A percentile compares a stretch with the other conserved stretches of the same genome.
Evolutionary conservation across 2,113 vertebrate species (phyloP).

Genomic region (Plotosus lineatus): DNA sequence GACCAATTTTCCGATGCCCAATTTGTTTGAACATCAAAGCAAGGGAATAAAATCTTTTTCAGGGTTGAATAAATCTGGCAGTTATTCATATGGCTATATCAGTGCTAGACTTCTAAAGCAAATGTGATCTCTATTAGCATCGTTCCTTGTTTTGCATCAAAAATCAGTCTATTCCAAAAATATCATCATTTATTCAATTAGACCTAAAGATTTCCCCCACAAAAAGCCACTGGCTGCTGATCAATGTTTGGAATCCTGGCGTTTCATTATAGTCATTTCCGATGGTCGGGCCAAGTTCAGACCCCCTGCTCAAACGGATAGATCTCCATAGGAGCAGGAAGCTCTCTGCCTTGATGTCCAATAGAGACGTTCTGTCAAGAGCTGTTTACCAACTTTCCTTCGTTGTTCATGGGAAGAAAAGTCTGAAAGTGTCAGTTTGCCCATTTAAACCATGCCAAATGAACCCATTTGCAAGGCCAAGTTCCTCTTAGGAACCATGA

Average conservation of each 20-base stretch:
- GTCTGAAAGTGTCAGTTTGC: conserved; percentile 47
- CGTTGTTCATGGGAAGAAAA: conserved; percentile 50
- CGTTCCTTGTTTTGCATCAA: conserved; percentile 13
- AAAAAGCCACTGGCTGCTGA: background rate
- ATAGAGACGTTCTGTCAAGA: conserved; percentile 50
- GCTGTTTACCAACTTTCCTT: conserved; percentile 49
- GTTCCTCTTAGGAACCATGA: conserved; percentile 48
- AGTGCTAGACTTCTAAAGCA: background rate
- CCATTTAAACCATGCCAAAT: conserved; percentile 53
- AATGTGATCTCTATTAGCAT: conserved; percentile 6
- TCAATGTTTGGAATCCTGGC: conserved; percentile 29
- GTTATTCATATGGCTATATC: background rate
- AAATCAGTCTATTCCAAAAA: conserved; percentile 16
- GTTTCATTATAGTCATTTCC: conserved; percentile 47
- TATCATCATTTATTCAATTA: conserved; percentile 29
- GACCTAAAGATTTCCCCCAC: conserved; percentile 17
- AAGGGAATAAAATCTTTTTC: conserved; percentile 1
- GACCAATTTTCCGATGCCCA: conserved; percentile 25
- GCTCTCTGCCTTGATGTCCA: conserved; percentile 25
- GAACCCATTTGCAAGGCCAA: conserved; percentile 40
- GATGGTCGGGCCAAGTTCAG: conserved; percentile 45
- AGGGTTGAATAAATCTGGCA: conserved; percentile 35
- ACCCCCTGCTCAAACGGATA: conserved; percentile 27
- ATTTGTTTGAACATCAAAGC: conserved; percentile 34
- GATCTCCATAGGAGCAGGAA: conserved; percentile 53